Base-by-base conservation (phyloP, 2,888 invertebrate species). In the Chydorus sphaericus region DNA sequence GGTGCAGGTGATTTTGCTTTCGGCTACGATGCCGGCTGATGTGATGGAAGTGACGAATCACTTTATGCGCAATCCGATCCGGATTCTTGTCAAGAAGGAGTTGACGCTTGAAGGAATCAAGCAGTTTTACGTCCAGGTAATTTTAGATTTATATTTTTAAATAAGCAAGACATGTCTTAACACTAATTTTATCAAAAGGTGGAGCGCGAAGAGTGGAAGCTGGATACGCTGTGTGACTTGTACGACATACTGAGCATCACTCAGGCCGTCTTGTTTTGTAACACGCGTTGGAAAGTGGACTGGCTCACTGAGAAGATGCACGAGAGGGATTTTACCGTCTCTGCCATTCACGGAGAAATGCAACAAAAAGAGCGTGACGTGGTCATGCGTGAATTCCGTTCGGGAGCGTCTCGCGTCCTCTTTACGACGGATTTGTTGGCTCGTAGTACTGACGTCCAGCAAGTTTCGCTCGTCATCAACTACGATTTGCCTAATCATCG, bases 291-390 rank as follows among this genome's bases (percentile, higher is more conserved):
- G 74, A 97, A 97, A 84, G 94, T 98, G 62, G 97, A 98, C 70
- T 92, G 90, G 84, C 80, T 99, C 59, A 96, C 96, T 33, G 88
- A 92, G 66, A 89, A 83, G 65, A 96, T 99, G 96, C 86, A 87
- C 66, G 77, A 76, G 62, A 81, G 90, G 62, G 92, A 97, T 69
- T 97, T 97, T 72, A 98, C 98, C 49, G 97, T 99, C 57, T 97
- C 96, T 20, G 92, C 94, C 61, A 94, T 99, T 75, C 98, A 98
- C 71, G 98, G 98, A 61, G 98, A 99, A 68, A 97, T 99, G 97
- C 94, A 96, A 67, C 98, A 99, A 71, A 84, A 87, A 63, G 96
- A 97, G 72, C 84, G 97, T 66, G 97, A 98, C 69, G 81, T 94
- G 58, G 99, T 99, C 73, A 98, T 99, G 98, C 81, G 91, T 64